phyloP scores from a whole-genome alignment of 2,888 invertebrate species.

The Frankliniella intonsa region DNA sequence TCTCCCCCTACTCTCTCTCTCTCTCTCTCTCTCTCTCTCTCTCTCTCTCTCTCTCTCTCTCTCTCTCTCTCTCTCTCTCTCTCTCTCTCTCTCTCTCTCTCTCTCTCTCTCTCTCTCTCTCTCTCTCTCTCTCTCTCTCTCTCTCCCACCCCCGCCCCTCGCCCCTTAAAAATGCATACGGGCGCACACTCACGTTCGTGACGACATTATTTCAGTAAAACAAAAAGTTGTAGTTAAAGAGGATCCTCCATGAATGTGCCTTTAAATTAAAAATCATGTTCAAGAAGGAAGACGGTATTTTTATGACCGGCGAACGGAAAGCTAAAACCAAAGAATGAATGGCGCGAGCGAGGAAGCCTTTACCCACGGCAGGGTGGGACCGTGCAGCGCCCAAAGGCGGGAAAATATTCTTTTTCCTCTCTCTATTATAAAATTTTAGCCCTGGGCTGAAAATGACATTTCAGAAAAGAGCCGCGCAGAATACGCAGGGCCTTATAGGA shows the following conservation, averaged over 20 bases:
- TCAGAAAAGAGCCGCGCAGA: too few relatives aligned
- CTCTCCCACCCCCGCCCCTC: neutral
- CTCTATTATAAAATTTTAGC: too few relatives aligned
- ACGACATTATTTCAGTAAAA: too few relatives aligned
- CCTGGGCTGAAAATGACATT: too few relatives aligned
- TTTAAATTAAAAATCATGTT: neutral
- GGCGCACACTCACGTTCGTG: neutral
- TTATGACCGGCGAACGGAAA: too few relatives aligned
- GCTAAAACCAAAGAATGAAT: too few relatives aligned
- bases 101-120: neutral
- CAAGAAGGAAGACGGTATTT: too few relatives aligned
- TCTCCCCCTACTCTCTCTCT: neutral
- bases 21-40: neutral
- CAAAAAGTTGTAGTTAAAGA: neutral
- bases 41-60: constrained; percentile 1
- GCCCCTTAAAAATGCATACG: neutral
- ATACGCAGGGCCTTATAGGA: too few relatives aligned
- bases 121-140: neutral
- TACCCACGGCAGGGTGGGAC: too few relatives aligned
- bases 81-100: constrained; percentile 1
- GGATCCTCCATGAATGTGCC: neutral
- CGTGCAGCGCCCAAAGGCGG: too few relatives aligned
- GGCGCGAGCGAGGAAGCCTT: too few relatives aligned
- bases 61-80: neutral
- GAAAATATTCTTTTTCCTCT: too few relatives aligned